A percentile compares a stretch with the other conserved stretches of the same genome.
phyloP scores from a whole-genome alignment of 2,888 invertebrate genomes.

The Thyatira batis region DNA sequence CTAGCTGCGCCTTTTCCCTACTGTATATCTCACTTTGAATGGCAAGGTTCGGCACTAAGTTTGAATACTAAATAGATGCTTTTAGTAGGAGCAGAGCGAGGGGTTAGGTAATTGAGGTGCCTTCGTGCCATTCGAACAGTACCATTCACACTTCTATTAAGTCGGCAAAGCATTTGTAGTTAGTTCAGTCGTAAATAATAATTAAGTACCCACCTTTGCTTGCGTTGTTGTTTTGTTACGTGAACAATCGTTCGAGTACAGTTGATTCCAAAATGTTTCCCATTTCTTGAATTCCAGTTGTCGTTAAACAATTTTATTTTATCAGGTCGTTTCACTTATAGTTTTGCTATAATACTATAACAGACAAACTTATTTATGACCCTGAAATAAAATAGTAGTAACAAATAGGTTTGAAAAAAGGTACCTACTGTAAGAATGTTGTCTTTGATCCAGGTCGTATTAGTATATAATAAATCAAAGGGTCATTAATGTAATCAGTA shows the following conservation, averaged over 20 bases:
- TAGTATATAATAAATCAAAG: too few relatives aligned
- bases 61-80: slow-evolving; percentile 61
- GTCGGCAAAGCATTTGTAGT: slow-evolving; percentile 12
- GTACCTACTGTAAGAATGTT: too few relatives aligned
- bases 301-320: too few relatives aligned
- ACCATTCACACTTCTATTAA: slow-evolving; percentile 22
- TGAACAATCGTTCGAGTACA: neutral
- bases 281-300: too few relatives aligned
- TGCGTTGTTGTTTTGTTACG: neutral
- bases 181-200: slow-evolving; percentile 8
- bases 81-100: slow-evolving; percentile 28
- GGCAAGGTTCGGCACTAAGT: slow-evolving; percentile 48
- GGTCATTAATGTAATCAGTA: too few relatives aligned
- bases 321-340: too few relatives aligned
- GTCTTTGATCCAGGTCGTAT: too few relatives aligned
- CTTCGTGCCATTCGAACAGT: slow-evolving; percentile 20
- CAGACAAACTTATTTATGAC: too few relatives aligned
- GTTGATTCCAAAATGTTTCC: neutral
- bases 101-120: slow-evolving; percentile 34
- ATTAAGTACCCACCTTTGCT: neutral
- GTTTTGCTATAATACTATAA: too few relatives aligned
- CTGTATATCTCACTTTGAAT: slow-evolving; percentile 63
- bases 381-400: too few relatives aligned
- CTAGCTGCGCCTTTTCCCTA: slow-evolving; percentile 45
- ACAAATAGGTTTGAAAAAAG: too few relatives aligned